Evolutionary conservation across 2,888 invertebrate species (phyloP), one percentile per base, ranked within the genome.

Genomic region (Cotesia congregata): DNA sequence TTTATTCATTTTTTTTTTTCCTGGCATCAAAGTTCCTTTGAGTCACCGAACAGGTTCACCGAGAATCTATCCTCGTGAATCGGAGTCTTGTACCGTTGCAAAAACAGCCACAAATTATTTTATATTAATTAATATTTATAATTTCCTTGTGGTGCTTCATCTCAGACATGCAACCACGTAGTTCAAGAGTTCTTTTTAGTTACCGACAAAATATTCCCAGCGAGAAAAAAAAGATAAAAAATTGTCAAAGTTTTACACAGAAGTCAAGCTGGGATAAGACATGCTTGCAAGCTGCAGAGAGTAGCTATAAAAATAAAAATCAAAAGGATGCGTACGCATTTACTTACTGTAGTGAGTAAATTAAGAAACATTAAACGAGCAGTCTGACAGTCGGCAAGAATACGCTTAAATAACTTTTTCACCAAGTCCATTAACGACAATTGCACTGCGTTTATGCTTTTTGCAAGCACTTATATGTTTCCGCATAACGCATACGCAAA

Each of bases 391-490:
- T 77, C 72, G 78, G 72, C 77, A 77, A 77, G 79, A 79, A 80
- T 78, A 79, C 79, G 79, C 80, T 81, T 79, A 80, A 81, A 80
- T 76, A 76, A 50, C 72, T 79, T 75, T 74, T 69, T 77, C 76
- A 67, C 62, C 73, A 76, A 74, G 83, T 83, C 83, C 84, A 82
- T 84, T 83, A 83, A 83, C 80, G 83, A 80, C 84, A 85, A 85
- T 85, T 84, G 83, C 82, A 82, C 59, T 81, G 80, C 83, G 77
- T 72, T 68, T 77, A 79, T 78, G 80, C 80, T 82, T 80, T 84
- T 83, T 80, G 78, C 82, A 75, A 82, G 79, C 81, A 83, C 86
- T 85, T 84, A 84, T 84, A 84, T 83, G 78, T 83, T 62, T 72
- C 68, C 72, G 77, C 67, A 76, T 70, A 79, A 83, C 78, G 74